Conservation (phyloP, 2,797 vertebrate genomes). For the Ptychobarbus kaznakovi region DNA sequence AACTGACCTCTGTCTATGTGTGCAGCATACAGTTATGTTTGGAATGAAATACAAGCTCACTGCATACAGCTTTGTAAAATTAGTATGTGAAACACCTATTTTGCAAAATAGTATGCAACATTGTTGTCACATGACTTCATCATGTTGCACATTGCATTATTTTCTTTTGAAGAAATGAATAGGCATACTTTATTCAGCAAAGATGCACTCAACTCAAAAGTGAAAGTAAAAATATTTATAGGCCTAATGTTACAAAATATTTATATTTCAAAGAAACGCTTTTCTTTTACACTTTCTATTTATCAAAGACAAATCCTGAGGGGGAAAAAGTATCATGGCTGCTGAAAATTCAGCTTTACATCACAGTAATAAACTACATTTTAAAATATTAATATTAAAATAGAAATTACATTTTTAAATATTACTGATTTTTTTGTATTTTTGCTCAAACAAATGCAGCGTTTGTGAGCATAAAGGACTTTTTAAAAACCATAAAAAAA, state of each 20-base stretch:
- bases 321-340: neutral
- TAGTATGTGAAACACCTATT: constrained; percentile 2
- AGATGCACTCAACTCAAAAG: neutral
- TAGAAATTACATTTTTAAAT: neutral
- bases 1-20: constrained; percentile 46
- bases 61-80: neutral
- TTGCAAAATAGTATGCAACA: neutral
- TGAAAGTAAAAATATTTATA: neutral
- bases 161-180: neutral
- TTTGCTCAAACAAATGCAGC: neutral
- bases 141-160: neutral
- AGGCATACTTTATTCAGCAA: neutral
- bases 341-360: neutral
- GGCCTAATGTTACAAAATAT: neutral
- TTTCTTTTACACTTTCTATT: neutral
- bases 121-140: neutral
- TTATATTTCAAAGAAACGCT: neutral
- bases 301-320: neutral
- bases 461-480: neutral
- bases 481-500: neutral
- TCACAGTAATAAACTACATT: neutral
- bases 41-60: neutral
- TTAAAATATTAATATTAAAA: neutral
- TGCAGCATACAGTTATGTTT: constrained; percentile 39
- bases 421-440: neutral